A percentile compares a stretch with the other conserved stretches of the same genome.
Evolutionary conservation across 2,113 vertebrate species (phyloP).

Genomic region (Microcebus lehilahytsara): DNA sequence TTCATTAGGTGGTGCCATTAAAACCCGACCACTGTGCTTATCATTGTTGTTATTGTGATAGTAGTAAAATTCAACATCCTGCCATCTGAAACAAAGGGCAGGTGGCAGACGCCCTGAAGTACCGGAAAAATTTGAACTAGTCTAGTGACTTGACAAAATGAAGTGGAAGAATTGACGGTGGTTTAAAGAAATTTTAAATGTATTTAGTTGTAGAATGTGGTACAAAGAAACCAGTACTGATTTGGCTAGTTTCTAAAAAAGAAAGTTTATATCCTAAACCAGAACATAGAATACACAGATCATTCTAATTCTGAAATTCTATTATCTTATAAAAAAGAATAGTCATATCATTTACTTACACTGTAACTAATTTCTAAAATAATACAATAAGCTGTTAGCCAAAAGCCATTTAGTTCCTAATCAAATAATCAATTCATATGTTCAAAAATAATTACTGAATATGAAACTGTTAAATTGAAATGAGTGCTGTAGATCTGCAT

Average conservation of each 20-base stretch:
- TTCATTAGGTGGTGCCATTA: conserved; percentile 15
- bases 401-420: not conserved
- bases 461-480: not conserved
- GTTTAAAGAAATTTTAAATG: not conserved
- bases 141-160: not conserved
- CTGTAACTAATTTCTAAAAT: not conserved
- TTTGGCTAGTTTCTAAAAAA: not conserved
- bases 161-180: not conserved
- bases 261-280: not conserved
- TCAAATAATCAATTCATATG: not conserved
- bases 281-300: not conserved
- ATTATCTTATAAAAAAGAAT: not conserved
- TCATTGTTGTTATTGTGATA: not conserved
- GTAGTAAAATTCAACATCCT: not conserved
- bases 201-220: not conserved
- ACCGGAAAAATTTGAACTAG: not conserved
- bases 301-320: not conserved
- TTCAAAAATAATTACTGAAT: not conserved
- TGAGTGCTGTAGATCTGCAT: not conserved
- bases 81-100: not conserved
- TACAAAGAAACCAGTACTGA: not conserved
- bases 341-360: not conserved
- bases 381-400: not conserved
- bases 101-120: not conserved
- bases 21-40: not conserved